phyloP scores from a whole-genome alignment of 2,888 invertebrate species.

The Coelinius sp. region DNA sequence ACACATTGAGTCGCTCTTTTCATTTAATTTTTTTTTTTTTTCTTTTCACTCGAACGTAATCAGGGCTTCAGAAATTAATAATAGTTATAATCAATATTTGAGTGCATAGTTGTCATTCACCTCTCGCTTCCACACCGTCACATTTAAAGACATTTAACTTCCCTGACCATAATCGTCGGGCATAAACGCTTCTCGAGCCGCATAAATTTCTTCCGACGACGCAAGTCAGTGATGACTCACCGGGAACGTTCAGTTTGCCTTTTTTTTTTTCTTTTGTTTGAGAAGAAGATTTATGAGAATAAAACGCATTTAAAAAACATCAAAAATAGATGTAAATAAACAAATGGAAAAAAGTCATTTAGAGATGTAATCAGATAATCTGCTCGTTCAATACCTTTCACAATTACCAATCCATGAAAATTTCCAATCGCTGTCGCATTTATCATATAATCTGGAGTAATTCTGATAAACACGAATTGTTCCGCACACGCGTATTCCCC shows the following conservation, averaged over 20 bases:
- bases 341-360: background rate
- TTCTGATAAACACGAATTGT: conserved; percentile 43
- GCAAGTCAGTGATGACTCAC: conserved; percentile 32
- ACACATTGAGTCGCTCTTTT: background rate
- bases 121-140: background rate
- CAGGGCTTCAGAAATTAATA: background rate
- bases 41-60: background rate
- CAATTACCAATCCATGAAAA: background rate
- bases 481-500: conserved; percentile 33
- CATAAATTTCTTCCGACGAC: conserved; percentile 35
- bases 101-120: background rate
- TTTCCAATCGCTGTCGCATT: background rate
- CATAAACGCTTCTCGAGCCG: conserved; percentile 28
- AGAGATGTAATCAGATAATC: background rate
- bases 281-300: background rate
- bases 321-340: background rate
- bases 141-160: conserved; percentile 29
- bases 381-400: background rate
- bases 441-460: conserved; percentile 41
- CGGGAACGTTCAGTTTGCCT: conserved; percentile 2
- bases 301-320: background rate
- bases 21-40: background rate
- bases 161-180: conserved; percentile 36
- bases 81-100: background rate
- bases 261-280: background rate